Conservation (phyloP, 2,113 vertebrate species). For the Odocoileus virginianus region DNA sequence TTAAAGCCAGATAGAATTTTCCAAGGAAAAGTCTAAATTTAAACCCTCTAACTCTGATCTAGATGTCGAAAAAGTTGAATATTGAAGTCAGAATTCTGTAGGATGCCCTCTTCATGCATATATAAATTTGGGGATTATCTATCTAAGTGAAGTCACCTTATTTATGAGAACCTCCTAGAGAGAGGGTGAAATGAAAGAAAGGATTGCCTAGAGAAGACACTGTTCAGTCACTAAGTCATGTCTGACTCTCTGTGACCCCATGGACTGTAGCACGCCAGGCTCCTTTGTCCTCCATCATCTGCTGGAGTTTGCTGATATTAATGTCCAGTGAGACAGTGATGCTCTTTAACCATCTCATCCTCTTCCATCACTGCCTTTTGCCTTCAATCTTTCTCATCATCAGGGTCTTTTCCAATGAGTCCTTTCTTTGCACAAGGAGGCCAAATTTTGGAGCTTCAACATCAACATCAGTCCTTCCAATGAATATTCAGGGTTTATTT, state of each 20-base stretch:
- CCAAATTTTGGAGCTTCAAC: not conserved
- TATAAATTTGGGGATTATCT: not conserved
- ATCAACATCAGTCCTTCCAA: not conserved
- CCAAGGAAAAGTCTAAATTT: not conserved
- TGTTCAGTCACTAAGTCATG: not conserved
- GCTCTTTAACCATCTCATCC: not conserved
- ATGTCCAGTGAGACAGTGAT: not conserved
- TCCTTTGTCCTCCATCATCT: not conserved
- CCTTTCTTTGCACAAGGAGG: not conserved
- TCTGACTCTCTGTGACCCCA: not conserved
- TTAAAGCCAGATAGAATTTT: fast-evolving
- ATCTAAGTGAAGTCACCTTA: not conserved
- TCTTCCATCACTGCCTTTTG: not conserved
- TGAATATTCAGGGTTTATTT: not conserved
- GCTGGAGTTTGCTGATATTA: not conserved
- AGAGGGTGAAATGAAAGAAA: not conserved
- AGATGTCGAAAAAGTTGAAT: not conserved
- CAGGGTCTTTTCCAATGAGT: not conserved
- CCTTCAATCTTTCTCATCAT: not conserved
- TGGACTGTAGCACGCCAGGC: not conserved
- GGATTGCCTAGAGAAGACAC: not conserved
- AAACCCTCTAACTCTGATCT: not conserved
- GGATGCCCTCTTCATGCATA: not conserved
- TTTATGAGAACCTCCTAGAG: not conserved
- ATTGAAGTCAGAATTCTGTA: not conserved